These are phyloP conservation scores for Strix uralensis DNA, from an alignment of 2,113 vertebrate genomes.

Conservation along the genomic window DNA sequence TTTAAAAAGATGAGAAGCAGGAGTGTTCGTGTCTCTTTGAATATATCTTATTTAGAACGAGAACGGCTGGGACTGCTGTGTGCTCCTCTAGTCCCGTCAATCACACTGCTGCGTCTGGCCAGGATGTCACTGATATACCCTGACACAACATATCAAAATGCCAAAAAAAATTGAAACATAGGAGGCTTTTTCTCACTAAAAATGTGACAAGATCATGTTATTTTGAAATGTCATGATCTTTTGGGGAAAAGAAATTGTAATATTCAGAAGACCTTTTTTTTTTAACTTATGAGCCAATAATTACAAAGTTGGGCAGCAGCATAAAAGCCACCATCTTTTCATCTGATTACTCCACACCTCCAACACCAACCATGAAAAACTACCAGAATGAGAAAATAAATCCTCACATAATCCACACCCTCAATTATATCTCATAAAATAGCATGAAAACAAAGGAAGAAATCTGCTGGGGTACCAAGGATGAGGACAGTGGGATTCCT, in stretches of 20 bases:
- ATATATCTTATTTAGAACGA: background rate
- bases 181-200: background rate
- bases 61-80: background rate
- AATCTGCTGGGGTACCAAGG: background rate
- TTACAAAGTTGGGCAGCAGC: background rate
- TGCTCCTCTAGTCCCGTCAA: slow-evolving; percentile 9
- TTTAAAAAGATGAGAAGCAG: slow-evolving; percentile 15
- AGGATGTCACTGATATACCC: background rate
- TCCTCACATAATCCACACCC: background rate
- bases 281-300: background rate
- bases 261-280: background rate
- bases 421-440: background rate
- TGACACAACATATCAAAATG: slow-evolving; percentile 21
- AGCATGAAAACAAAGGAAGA: background rate
- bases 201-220: background rate
- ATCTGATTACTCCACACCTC: background rate
- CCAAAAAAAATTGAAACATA: background rate
- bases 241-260: background rate
- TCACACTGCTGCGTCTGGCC: background rate
- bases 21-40: background rate
- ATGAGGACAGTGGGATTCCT: background rate
- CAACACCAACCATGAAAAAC: background rate
- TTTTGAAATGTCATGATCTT: background rate
- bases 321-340: background rate
- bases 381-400: background rate